Conservation (phyloP, 2,888 invertebrate genomes). For the Sipunculus nudus region DNA sequence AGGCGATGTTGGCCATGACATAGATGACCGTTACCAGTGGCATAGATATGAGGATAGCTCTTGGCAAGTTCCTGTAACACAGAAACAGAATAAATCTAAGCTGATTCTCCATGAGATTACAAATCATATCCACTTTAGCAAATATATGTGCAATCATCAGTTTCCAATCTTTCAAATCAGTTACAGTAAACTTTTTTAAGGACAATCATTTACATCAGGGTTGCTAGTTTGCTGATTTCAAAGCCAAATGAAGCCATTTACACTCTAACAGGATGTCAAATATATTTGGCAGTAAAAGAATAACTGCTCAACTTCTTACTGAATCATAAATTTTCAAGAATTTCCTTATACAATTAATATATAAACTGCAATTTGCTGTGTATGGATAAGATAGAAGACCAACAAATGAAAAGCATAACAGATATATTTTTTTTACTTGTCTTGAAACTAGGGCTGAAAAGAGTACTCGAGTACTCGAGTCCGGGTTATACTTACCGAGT, state of each 20-base stretch:
- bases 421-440: too few species aligned
- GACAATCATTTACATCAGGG: too few species aligned
- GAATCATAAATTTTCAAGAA: not conserved
- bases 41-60: conserved; percentile 88
- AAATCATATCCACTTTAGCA: too few species aligned
- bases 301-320: not conserved
- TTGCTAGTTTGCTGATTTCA: too few species aligned
- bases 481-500: too few species aligned
- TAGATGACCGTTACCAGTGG: conserved; percentile 88
- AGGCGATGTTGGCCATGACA: conserved; percentile 76
- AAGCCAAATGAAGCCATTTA: not conserved
- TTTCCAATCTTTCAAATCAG: too few species aligned
- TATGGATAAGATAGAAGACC: not conserved
- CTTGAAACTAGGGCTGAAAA: too few species aligned
- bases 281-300: not conserved
- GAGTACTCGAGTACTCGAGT: too few species aligned
- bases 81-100: not conserved
- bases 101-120: not conserved
- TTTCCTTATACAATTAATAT: not conserved
- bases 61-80: conserved; percentile 75
- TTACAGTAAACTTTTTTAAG: too few species aligned
- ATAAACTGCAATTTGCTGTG: not conserved
- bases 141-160: too few species aligned
- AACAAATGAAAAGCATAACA: too few species aligned
- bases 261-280: not conserved